Conservation (phyloP, 2,888 invertebrate species). For the Melinopterus prodromus region DNA sequence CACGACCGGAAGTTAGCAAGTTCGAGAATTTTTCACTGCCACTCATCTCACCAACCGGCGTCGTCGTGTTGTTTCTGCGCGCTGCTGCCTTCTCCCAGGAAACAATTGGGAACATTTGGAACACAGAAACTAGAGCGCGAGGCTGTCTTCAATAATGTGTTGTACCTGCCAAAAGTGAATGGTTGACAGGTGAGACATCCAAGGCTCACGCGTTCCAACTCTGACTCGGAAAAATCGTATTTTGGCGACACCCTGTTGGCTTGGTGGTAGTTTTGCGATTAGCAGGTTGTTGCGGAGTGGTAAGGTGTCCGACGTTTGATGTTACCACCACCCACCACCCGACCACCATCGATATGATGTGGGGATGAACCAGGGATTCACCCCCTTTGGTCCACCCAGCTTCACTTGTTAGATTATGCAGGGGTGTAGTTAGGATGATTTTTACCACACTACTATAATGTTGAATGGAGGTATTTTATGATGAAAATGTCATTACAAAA, state of each 20-base stretch:
- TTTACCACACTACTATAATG: neutral
- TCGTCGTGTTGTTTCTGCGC: conserved; percentile 11
- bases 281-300: conserved; percentile 37
- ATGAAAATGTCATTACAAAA: neutral
- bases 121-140: conserved; percentile 8
- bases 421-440: conserved; percentile 34
- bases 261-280: conserved; percentile 22
- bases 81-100: neutral
- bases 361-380: conserved; percentile 51
- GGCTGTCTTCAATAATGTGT: conserved; percentile 14
- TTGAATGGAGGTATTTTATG: neutral
- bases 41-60: neutral
- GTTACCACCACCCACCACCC: conserved; percentile 51
- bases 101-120: conserved; percentile 25
- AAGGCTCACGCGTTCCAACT: conserved; percentile 34
- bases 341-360: conserved; percentile 50
- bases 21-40: conserved; percentile 44
- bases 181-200: conserved; percentile 35
- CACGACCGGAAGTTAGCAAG: conserved; percentile 56
- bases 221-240: conserved; percentile 9
- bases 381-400: conserved; percentile 45
- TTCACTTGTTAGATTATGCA: conserved; percentile 46
- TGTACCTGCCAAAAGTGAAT: conserved; percentile 33
- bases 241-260: neutral
- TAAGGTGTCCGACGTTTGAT: conserved; percentile 50